Percentiles rank a stretch among this genome's conserved stretches.
These are phyloP conservation scores for Enteromius thamalakanensis DNA, from an alignment of 2,797 vertebrate genomes.

Conservation along the genomic window DNA sequence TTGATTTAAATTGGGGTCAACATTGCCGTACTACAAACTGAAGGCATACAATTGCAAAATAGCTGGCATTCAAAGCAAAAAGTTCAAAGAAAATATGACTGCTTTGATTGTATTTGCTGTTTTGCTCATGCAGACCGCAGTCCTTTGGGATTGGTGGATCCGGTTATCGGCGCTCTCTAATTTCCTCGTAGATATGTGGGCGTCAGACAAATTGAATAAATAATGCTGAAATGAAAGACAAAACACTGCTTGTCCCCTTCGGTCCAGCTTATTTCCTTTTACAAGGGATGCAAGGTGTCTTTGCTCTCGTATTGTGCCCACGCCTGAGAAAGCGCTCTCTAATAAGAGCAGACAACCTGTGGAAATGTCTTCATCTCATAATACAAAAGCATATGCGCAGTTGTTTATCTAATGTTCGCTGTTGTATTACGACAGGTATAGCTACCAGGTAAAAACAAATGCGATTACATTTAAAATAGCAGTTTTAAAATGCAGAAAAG, in stretches of 20 bases:
- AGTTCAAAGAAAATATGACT: slow-evolving; percentile 5
- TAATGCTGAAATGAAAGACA: slow-evolving; percentile 35
- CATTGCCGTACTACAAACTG: neutral
- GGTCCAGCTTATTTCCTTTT: neutral
- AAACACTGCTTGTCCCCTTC: slow-evolving; percentile 4
- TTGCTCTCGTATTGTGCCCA: neutral
- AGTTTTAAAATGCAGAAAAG: neutral
- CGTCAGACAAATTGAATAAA: slow-evolving; percentile 30
- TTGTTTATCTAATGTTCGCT: neutral
- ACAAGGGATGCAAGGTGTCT: neutral
- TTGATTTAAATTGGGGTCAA: slow-evolving; percentile 37
- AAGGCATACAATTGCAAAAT: slow-evolving; percentile 1
- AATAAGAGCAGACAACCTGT: slow-evolving; percentile 3
- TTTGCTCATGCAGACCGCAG: neutral
- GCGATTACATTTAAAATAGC: neutral
- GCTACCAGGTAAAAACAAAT: neutral
- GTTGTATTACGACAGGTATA: neutral
- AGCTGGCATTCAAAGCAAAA: slow-evolving; percentile 13
- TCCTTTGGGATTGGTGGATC: slow-evolving; percentile 12
- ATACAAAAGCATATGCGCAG: neutral
- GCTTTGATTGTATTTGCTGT: slow-evolving; percentile 18
- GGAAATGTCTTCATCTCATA: neutral
- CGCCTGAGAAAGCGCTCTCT: neutral
- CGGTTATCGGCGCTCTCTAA: neutral
- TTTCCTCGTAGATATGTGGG: slow-evolving; percentile 13